A percentile compares a stretch with the other conserved stretches of the same genome.
Evolutionary conservation across 2,888 invertebrate species (phyloP).

Genomic region (Andrena bucephala): DNA sequence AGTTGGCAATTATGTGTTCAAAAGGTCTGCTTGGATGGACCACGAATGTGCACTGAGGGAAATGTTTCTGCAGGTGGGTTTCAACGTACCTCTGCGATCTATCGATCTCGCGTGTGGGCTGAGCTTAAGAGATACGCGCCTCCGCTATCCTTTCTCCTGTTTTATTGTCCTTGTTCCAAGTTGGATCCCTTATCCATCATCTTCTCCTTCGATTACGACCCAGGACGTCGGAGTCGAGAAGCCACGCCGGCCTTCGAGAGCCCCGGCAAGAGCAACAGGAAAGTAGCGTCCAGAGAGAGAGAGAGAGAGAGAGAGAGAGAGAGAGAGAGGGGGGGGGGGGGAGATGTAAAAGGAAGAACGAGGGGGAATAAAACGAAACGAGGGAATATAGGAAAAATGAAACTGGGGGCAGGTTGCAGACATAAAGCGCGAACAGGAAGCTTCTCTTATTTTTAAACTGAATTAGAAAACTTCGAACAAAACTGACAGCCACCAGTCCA

Average conservation of each 20-base stretch:
- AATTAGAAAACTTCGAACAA: constrained; percentile 17
- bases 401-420: constrained; percentile 30
- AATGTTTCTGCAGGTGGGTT: not conserved
- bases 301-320: constrained; percentile 16
- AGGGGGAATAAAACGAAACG: constrained; percentile 31
- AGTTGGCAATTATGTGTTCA: no score
- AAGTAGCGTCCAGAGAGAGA: constrained; percentile 22
- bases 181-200: constrained; percentile 71
- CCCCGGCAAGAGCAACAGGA: constrained; percentile 43
- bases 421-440: constrained; percentile 18
- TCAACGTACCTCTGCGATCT: not conserved
- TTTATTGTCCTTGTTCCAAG: constrained; percentile 54
- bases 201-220: constrained; percentile 70
- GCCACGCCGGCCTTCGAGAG: constrained; percentile 44
- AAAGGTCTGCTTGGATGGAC: no score
- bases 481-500: not conserved
- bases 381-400: constrained; percentile 42
- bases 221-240: constrained; percentile 55
- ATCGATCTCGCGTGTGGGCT: constrained; percentile 24
- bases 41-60: not conserved
- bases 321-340: no score
- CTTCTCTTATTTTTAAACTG: not conserved
- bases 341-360: not conserved
- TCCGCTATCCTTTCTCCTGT: constrained; percentile 23
- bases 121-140: constrained; percentile 39